Evolutionary conservation across 2,888 invertebrate species (phyloP).

Genomic region (Phortica magna): DNA sequence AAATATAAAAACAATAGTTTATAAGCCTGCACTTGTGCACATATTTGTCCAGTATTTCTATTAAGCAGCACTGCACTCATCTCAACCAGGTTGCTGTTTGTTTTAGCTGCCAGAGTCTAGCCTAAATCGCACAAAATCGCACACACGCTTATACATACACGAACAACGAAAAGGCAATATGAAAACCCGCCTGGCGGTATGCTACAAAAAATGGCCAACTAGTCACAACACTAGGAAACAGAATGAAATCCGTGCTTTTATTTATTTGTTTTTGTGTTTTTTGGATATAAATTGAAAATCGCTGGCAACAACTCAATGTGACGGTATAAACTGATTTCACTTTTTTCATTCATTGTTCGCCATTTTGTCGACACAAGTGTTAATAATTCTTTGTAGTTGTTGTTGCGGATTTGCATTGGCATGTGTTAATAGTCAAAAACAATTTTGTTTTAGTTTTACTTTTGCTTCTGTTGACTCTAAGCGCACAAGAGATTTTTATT

Average conservation of each 20-base stretch:
- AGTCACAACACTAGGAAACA: conserved; percentile 8
- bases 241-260: not conserved
- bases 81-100: conserved; percentile 12
- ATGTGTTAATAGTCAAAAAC: not conserved
- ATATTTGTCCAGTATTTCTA: conserved; percentile 28
- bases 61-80: conserved; percentile 1
- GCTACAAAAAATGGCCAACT: conserved; percentile 23
- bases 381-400: conserved; percentile 26
- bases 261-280: not conserved
- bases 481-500: too few species aligned
- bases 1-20: conserved; percentile 6
- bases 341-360: conserved; percentile 14
- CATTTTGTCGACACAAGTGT: conserved; percentile 31
- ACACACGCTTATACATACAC: conserved; percentile 17
- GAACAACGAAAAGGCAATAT: not conserved
- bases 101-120: not conserved
- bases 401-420: not conserved
- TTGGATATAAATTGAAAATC: conserved; percentile 60
- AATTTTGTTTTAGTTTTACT: too few species aligned
- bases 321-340: conserved; percentile 23
- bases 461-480: too few species aligned
- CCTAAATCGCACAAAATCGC: conserved; percentile 32
- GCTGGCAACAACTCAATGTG: conserved; percentile 33
- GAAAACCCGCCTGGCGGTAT: conserved; percentile 1
- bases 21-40: conserved; percentile 22